phyloP scores from a whole-genome alignment of 2,797 vertebrate genomes.

The Loriculus beryllinus region DNA sequence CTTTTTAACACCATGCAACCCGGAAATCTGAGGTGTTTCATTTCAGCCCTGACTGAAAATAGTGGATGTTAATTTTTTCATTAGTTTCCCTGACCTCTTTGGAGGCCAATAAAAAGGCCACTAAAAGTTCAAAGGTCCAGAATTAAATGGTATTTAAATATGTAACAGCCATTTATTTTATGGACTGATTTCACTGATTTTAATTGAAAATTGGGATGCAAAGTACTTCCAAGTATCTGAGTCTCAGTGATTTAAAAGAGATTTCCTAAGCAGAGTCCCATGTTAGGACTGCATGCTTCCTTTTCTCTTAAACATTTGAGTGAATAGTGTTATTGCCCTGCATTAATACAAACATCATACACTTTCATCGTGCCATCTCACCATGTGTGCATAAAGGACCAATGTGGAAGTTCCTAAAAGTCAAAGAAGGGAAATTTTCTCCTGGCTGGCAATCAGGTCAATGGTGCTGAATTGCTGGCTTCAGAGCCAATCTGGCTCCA shows the following conservation, averaged over 20 bases:
- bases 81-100: not conserved
- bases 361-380: not conserved
- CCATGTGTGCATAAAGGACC: not conserved
- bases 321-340: not conserved
- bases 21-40: not conserved
- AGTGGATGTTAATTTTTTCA: not conserved
- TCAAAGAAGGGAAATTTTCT: not conserved
- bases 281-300: not conserved
- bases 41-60: not conserved
- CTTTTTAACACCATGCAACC: not conserved
- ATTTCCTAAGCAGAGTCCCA: not conserved
- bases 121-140: not conserved
- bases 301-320: not conserved
- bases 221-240: not conserved
- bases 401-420: not conserved
- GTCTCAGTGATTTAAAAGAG: not conserved
- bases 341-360: not conserved
- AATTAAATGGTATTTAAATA: not conserved
- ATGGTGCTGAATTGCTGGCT: not conserved
- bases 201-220: conserved; percentile 16
- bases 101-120: not conserved
- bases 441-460: not conserved
- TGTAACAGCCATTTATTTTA: not conserved
- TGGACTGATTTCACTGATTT: not conserved
- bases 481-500: not conserved